Percentiles rank a stretch among this genome's conserved stretches.
Evolutionary conservation across 2,113 vertebrate genomes (phyloP).

Genomic region (Apaloderma vittatum): DNA sequence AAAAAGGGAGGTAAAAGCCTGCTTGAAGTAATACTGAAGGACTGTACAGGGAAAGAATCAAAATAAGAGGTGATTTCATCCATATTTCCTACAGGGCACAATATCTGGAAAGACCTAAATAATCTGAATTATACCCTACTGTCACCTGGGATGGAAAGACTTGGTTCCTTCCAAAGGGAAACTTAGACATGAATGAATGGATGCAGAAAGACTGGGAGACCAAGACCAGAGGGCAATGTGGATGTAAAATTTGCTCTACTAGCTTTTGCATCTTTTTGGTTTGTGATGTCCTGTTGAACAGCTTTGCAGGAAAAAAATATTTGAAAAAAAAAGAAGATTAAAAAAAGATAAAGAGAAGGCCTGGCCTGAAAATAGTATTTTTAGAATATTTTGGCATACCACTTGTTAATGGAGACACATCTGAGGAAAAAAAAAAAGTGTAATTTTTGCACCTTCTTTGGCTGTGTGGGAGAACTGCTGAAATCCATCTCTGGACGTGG

Average conservation of each 20-base stretch:
- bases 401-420: not conserved
- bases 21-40: not conserved
- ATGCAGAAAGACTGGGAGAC: not conserved
- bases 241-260: rapidly evolving
- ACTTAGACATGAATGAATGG: not conserved
- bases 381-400: not conserved
- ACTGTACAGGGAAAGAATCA: not conserved
- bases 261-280: not conserved
- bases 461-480: not conserved
- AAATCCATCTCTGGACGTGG: not conserved
- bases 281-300: not conserved
- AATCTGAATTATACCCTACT: not conserved
- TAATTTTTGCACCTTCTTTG: not conserved
- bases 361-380: not conserved
- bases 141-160: not conserved
- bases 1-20: not conserved
- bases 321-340: not conserved
- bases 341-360: not conserved
- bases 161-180: not conserved
- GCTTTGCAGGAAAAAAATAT: not conserved
- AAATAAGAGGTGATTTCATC: not conserved
- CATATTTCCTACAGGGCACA: not conserved
- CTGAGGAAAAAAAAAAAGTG: not conserved
- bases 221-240: not conserved
- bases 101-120: not conserved